phyloP scores from a whole-genome alignment of 2,888 invertebrate genomes.

The Agrochola circellaris region DNA sequence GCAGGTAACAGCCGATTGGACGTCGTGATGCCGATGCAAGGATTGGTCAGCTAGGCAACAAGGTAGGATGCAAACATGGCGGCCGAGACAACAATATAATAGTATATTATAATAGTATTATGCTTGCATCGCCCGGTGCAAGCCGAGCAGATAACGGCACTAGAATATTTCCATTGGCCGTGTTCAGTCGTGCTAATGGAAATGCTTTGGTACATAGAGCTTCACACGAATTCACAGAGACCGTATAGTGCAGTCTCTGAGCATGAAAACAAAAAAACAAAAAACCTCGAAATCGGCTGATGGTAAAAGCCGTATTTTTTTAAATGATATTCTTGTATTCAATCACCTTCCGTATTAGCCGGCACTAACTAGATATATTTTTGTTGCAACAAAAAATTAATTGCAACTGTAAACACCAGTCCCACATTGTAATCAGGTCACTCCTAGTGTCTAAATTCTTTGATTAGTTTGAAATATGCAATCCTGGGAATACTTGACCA shows the following conservation, averaged over 20 bases:
- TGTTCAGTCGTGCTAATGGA: background rate
- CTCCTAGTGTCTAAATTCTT: background rate
- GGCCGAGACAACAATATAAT: too few species aligned
- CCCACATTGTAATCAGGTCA: background rate
- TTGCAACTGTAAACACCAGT: background rate
- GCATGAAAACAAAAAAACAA: background rate
- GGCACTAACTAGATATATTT: background rate
- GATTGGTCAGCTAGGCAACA: slow-evolving; percentile 1
- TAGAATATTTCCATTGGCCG: background rate
- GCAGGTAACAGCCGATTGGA: slow-evolving; percentile 13
- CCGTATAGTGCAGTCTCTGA: too few species aligned
- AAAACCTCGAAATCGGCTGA: background rate
- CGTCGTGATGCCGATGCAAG: background rate
- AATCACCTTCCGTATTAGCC: too few species aligned
- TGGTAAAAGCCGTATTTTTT: background rate
- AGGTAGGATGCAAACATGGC: slow-evolving; percentile 9
- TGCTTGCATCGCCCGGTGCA: background rate
- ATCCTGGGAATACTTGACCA: background rate
- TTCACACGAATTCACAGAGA: background rate
- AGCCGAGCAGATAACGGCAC: background rate
- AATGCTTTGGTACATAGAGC: background rate
- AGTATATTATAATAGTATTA: background rate
- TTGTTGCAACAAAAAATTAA: background rate
- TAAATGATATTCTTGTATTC: background rate
- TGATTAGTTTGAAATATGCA: background rate